Conservation (phyloP, 2,797 vertebrate species). For the Hippocampus kuda region DNA sequence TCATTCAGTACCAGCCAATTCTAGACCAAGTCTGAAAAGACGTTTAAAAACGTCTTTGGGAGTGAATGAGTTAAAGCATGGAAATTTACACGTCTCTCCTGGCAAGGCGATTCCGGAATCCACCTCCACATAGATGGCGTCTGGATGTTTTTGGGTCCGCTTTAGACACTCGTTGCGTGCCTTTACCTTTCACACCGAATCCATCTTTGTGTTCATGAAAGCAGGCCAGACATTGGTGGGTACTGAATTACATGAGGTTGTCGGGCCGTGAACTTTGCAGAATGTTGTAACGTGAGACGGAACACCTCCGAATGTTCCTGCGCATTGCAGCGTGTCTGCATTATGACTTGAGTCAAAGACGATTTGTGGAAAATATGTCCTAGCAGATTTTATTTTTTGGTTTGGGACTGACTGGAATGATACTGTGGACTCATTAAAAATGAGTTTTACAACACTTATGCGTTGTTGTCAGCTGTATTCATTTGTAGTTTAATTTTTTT, state of each 20-base stretch:
- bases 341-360: slow-evolving; percentile 33
- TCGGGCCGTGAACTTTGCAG: slow-evolving; percentile 10
- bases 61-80: no score
- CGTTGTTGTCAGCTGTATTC: slow-evolving; percentile 35
- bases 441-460: slow-evolving; percentile 32
- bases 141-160: no score
- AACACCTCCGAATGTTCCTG: slow-evolving; percentile 19
- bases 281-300: slow-evolving; percentile 6
- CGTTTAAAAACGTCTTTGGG: no score
- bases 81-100: background rate
- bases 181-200: background rate
- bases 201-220: background rate
- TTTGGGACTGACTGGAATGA: slow-evolving; percentile 34
- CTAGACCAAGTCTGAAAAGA: no score
- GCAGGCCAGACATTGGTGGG: background rate
- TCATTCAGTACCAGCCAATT: no score
- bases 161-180: background rate
- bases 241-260: background rate
- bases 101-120: background rate
- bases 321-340: slow-evolving; percentile 17
- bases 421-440: slow-evolving; percentile 18
- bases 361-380: slow-evolving; percentile 30
- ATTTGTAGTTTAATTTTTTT: slow-evolving; percentile 18
- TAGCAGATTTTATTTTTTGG: slow-evolving; percentile 12
- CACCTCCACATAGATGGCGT: no score